These are phyloP conservation scores for Mallotus villosus DNA, from an alignment of 2,797 vertebrate species.

Conservation along the genomic window DNA sequence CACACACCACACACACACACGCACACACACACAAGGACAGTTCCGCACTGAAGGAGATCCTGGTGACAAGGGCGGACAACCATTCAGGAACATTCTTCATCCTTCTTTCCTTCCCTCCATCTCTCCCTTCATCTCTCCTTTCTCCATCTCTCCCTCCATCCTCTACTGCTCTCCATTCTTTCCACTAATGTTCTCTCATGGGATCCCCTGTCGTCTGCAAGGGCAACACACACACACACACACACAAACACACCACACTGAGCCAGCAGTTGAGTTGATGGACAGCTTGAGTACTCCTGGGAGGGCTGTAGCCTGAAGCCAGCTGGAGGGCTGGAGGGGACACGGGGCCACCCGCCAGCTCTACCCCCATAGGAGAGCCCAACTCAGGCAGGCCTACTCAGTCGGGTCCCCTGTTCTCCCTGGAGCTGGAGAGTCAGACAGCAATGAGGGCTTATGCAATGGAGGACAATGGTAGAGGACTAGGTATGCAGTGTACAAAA, in stretches of 20 bases:
- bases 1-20: not conserved
- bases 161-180: not conserved
- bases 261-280: not conserved
- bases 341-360: too few species aligned
- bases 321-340: not conserved
- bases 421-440: not conserved
- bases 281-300: not conserved
- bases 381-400: not conserved
- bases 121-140: not conserved
- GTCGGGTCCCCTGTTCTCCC: not conserved
- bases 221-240: conserved; percentile 9
- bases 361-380: not conserved
- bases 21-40: not conserved
- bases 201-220: conserved; percentile 4
- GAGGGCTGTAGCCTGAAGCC: conserved; percentile 3
- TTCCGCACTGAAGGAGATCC: conserved; percentile 17
- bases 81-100: conserved; percentile 30
- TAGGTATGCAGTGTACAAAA: too few species aligned
- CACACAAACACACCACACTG: not conserved
- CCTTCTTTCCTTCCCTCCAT: not conserved
- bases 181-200: conserved; percentile 7
- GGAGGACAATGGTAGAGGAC: too few species aligned
- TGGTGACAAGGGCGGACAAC: conserved; percentile 19
- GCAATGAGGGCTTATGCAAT: not conserved
- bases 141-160: not conserved